phyloP scores from a whole-genome alignment of 1,140 invertebrate genomes.

The Drosophila bifasciata region DNA sequence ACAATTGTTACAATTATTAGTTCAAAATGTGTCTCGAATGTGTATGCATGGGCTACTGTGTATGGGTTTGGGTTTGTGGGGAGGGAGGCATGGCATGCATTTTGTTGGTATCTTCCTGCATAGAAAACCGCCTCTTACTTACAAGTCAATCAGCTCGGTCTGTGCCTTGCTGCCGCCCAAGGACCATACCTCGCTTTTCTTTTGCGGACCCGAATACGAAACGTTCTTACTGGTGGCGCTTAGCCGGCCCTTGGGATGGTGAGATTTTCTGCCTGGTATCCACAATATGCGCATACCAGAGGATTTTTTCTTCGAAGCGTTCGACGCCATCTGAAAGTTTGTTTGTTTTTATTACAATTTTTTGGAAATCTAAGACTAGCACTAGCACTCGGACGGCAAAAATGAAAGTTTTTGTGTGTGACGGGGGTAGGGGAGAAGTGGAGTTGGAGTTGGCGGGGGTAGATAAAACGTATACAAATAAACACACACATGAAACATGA shows the following conservation, averaged over 20 bases:
- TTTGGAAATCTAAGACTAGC: slow-evolving; percentile 25
- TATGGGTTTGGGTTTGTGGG: no score
- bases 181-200: slow-evolving; percentile 80
- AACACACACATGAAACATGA: no score
- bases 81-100: no score
- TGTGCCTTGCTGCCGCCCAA: slow-evolving; percentile 77
- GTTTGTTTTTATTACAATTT: neutral
- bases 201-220: slow-evolving; percentile 64
- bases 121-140: slow-evolving; percentile 45
- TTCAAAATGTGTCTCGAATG: no score
- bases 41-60: no score
- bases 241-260: slow-evolving; percentile 71
- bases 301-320: slow-evolving; percentile 70
- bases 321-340: slow-evolving; percentile 70
- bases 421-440: no score
- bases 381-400: slow-evolving; percentile 1
- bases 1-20: no score
- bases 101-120: no score
- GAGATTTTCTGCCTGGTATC: slow-evolving; percentile 76
- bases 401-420: neutral
- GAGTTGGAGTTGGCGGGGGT: no score
- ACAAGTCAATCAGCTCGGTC: slow-evolving; percentile 71
- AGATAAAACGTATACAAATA: no score
- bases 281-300: slow-evolving; percentile 76
- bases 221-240: slow-evolving; percentile 71